Evolutionary conservation across 1,140 invertebrate genomes (phyloP), one percentile per base, ranked within the genome.

Genomic region (Platyscapa corneri): DNA sequence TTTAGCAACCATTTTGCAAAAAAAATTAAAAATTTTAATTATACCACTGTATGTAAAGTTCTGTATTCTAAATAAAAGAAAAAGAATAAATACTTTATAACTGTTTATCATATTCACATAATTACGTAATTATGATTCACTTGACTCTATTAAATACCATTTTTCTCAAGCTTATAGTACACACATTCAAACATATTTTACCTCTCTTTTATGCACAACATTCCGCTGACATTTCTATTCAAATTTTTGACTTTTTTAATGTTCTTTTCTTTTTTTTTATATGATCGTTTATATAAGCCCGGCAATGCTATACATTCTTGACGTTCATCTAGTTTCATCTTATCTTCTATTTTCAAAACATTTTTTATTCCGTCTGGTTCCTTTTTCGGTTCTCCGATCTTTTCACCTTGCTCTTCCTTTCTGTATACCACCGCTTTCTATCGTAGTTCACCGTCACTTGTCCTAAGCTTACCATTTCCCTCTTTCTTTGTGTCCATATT

Each of bases 281-380:
- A 60, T 27, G 27, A 87, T 37, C 60, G 77, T 80, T 81, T 74
- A 12, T 37, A 74, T 10, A 23, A 34, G 0, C 23, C 8, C 30
- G 23, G 82, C 53, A 46, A 23, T 77, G 37, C 30, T 42, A 37
- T 56, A 14, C 56, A 39, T n/a, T 65, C 78, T 8, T 20, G 27
- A 32, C 39, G 84, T 56, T 85, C 79, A 85, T 85, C 84, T 85
- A 86, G 74, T 86, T 86, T 86, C 80, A 86, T 86, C 80, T 86
- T 86, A 86, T 86, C 84, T 82, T n/a, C 78, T 85, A 82, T 86
- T 86, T 86, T 77, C 60, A 12, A 42, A 86, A 72, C 79, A 82
- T 86, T 82, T 82, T 86, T 86, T 82, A 86, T 86, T 86, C 80
- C 86, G 78, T 88, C 86, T 87, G 72, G 80, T 75, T 85, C 67